Evolutionary conservation across 2,113 vertebrate species (phyloP), one percentile per base, ranked within the genome.

Genomic region (Phylloscopus trochilus): DNA sequence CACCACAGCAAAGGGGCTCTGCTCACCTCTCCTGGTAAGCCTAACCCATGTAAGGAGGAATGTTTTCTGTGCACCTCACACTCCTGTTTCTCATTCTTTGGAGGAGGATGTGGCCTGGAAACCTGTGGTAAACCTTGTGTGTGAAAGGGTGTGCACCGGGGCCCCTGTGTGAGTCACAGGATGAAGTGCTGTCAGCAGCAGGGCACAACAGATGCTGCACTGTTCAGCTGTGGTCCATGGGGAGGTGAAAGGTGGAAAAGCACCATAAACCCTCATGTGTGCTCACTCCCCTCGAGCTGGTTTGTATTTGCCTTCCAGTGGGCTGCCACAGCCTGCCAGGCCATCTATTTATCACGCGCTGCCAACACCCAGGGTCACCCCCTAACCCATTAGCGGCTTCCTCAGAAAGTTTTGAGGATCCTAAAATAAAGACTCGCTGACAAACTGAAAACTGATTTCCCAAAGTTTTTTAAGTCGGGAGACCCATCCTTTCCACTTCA

Each of bases 31-130:
- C 33, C 83, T 31, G 46, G 43, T 4, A 35, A 85, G 63, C 10
- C 24, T 28, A 37, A 2, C 16, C 46, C 47, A 4, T 20, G 4
- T 2, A 9, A 62, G 63, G 22, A 56, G 17, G 37, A 73, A 80
- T 5, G 24, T 66, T 73, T 77, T 30, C 82, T 47, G 52, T 44
- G 39, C 58, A 52, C 62, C 66, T 92, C 24, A 51, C 30, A 7
- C 15, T 69, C 77, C 16, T 60, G 20, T 46, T 41, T 56, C 62
- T 39, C 24, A 1, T 31, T 49, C 60, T 62, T 58, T 41, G 70
- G 49, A 60, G 76, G 8, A 91, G 26, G 64, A 89, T 77, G 83
- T 78, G 69, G 73, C 55, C 87, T 69, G 55, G 72, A 53, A 89
- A 35, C 10, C 47, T 74, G 46, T 59, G 88, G 66, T 55, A 33